These are phyloP conservation scores for Hassar affinis DNA, from an alignment of 2,113 vertebrate genomes.

Conservation along the genomic window DNA sequence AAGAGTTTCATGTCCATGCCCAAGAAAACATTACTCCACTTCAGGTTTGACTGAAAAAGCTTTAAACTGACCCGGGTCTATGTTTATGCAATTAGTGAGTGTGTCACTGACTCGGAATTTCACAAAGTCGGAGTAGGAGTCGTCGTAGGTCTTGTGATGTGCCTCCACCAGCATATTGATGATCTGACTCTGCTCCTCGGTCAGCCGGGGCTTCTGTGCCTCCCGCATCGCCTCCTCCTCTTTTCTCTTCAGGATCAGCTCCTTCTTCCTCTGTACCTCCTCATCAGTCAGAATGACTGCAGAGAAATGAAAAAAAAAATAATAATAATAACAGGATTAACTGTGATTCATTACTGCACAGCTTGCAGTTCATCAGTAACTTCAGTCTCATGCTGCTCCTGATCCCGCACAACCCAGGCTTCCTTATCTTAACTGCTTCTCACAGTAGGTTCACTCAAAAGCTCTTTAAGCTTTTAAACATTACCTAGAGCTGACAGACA, in stretches of 20 bases:
- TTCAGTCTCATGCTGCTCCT: neutral
- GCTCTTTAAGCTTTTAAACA: neutral
- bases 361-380: neutral
- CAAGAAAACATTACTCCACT: neutral
- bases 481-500: neutral
- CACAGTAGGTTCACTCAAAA: neutral
- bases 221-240: constrained; percentile 91
- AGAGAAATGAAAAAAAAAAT: neutral
- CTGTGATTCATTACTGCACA: neutral
- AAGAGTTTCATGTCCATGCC: neutral
- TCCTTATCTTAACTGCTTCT: neutral
- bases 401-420: neutral
- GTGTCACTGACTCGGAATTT: constrained; percentile 82
- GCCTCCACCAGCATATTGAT: constrained; percentile 86
- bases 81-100: neutral
- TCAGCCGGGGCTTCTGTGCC: constrained; percentile 82
- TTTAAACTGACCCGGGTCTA: neutral
- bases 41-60: neutral
- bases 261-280: constrained; percentile 94
- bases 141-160: constrained; percentile 91
- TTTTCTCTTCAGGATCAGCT: constrained; percentile 91
- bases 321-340: neutral
- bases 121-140: constrained; percentile 87
- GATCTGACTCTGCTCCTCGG: constrained; percentile 86
- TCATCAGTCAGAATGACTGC: constrained; percentile 95